Percentiles rank a stretch among this genome's conserved stretches.
These are phyloP conservation scores for Phymorhynchus buccinoides DNA, from an alignment of 1,140 invertebrate species.

Conservation along the genomic window DNA sequence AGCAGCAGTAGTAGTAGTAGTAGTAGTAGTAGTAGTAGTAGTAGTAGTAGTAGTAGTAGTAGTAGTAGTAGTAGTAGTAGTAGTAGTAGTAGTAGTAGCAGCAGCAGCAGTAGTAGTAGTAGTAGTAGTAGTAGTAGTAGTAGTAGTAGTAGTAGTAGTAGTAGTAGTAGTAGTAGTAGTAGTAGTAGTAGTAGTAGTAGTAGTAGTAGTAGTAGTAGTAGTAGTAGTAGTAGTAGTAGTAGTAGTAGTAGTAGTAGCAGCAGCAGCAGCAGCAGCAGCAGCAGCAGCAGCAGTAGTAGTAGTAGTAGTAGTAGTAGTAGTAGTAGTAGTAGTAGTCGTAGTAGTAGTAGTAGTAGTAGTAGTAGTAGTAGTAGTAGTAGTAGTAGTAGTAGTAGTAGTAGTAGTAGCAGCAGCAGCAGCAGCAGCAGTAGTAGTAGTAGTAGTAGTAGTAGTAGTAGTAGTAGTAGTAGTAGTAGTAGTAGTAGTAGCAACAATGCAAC, in stretches of 20 bases:
- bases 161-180: conserved; percentile 16
- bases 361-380: conserved; percentile 17
- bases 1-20: conserved; percentile 12
- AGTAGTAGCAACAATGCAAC: background rate
- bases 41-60: conserved; percentile 16
- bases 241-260: conserved; percentile 8
- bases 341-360: no score
- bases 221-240: conserved; percentile 16
- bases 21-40: conserved; percentile 17
- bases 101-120: conserved; percentile 5
- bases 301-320: conserved; percentile 15
- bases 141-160: conserved; percentile 17
- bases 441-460: background rate
- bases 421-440: background rate
- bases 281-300: no score
- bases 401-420: no score
- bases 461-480: background rate
- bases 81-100: conserved; percentile 12
- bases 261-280: no score
- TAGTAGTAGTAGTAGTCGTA: no score
- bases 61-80: conserved; percentile 11
- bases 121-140: conserved; percentile 13
- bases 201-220: conserved; percentile 17
- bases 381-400: no score
- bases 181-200: conserved; percentile 15